Conservation (phyloP, 2,797 vertebrate genomes). For the Centroberyx gerrardi region DNA sequence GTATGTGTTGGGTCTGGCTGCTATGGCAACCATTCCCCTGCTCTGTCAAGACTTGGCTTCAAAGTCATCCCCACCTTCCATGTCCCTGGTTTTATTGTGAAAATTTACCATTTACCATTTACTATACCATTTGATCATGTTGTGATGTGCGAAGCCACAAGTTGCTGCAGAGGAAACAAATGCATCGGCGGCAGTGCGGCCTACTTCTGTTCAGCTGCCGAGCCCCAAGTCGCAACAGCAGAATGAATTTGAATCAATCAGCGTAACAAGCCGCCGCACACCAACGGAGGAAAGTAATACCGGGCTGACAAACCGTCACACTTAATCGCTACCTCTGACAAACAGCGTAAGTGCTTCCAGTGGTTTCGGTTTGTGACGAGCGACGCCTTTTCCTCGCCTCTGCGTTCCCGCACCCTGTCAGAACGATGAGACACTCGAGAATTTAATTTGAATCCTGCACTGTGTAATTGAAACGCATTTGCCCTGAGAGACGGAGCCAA, state of each 20-base stretch:
- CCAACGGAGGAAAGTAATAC: conserved; percentile 8
- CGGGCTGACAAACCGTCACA: conserved; percentile 30
- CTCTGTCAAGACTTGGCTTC: too few relatives aligned
- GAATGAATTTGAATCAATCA: conserved; percentile 20
- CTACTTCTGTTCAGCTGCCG: not conserved
- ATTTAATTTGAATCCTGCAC: conserved; percentile 34
- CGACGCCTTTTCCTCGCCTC: not conserved
- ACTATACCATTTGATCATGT: too few relatives aligned
- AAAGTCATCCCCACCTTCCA: too few relatives aligned
- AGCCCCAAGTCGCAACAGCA: not conserved
- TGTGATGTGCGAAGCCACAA: not conserved
- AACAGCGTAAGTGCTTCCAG: conserved; percentile 11
- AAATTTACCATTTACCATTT: too few relatives aligned
- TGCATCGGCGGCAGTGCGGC: not conserved
- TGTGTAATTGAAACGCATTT: conserved; percentile 49
- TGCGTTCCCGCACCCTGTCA: conserved; percentile 1
- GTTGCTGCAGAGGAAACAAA: not conserved
- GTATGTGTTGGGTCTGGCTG: too few relatives aligned
- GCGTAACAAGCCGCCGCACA: not conserved
- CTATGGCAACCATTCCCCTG: too few relatives aligned
- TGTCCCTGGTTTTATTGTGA: too few relatives aligned
- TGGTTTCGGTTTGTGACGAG: not conserved
- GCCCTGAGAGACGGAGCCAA: conserved; percentile 9
- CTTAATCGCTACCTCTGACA: conserved; percentile 31
- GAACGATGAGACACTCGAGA: conserved; percentile 43